A percentile compares a stretch with the other conserved stretches of the same genome.
Evolutionary conservation across 2,888 invertebrate genomes (phyloP).

Genomic region (Drosophila quinaria): DNA sequence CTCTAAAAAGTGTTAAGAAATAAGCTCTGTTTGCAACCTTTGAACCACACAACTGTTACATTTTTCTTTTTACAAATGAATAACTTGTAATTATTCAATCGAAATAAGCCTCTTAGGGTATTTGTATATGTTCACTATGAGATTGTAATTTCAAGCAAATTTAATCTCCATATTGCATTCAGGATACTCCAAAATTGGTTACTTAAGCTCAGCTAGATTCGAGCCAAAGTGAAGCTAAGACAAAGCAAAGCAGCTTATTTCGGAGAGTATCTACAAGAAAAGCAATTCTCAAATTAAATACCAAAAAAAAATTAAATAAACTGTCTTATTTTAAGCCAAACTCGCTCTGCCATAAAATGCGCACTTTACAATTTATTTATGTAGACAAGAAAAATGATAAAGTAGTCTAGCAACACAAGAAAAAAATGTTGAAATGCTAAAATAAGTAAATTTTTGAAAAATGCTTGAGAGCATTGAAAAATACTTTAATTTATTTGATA

Average conservation of each 20-base stretch:
- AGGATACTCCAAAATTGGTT: not conserved
- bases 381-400: constrained; percentile 51
- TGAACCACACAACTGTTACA: not conserved
- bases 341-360: not conserved
- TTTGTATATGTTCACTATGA: not conserved
- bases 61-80: not conserved
- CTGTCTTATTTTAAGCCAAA: constrained; percentile 15
- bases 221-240: not conserved
- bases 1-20: not conserved
- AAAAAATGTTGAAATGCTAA: constrained; percentile 8
- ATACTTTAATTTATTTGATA: constrained; percentile 73
- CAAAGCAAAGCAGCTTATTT: not conserved
- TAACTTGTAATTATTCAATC: not conserved
- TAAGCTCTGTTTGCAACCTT: not conserved
- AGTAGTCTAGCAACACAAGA: constrained; percentile 36
- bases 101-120: not conserved
- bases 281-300: constrained; percentile 41
- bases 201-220: not conserved
- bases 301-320: constrained; percentile 16
- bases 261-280: not conserved
- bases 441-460: constrained; percentile 29
- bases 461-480: constrained; percentile 45
- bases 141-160: not conserved
- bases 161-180: not conserved
- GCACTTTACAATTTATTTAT: constrained; percentile 43